Evolutionary conservation across 2,888 invertebrate genomes (phyloP), one percentile per base, ranked within the genome.

Genomic region (Eumacrocentrus americanus): DNA sequence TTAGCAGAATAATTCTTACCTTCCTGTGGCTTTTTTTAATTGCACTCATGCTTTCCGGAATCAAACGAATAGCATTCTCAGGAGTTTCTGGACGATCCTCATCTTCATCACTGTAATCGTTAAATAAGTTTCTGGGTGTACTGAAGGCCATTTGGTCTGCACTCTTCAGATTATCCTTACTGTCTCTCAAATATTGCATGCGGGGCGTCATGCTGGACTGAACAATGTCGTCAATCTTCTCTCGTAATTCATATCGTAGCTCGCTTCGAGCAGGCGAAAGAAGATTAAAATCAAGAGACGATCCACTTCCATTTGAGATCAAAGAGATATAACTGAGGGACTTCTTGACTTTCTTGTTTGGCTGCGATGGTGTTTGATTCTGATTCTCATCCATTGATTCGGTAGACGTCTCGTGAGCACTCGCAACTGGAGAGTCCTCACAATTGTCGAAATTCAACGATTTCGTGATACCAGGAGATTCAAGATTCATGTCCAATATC

Each of bases 1-100:
- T n/a, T n/a, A n/a, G n/a, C n/a, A n/a, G n/a, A n/a, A n/a, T n/a
- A n/a, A n/a, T n/a, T n/a, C 52, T 65, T 73, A 78, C 78, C 76
- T 78, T 78, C 59, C 70, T 75, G 52, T 78, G 78, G 35, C 78
- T 77, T 47, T 73, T 77, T 42, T 78, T 78, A 16, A 78, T 78
- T 48, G 75, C 75, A 57, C 77, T 78, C 72, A 75, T 77, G 44
- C 77, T 77, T 44, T 77, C 76, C 1, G 78, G 78, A 51, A 78
- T 55, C 34, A 76, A 62, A 44, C 65, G 60, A 14, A 72, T 61
- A 0, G 70, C 60, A 60, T 78, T 78, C 54, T 73, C 73, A 1
- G 78, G 78, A 9, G 78, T 78, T 12, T 65, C 58, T 1, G 73
- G 70, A 34, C 77, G 68, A 14, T 71, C 65, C 0, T 69, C 61